phyloP scores from a whole-genome alignment of 2,797 vertebrate species.

The Enoplosus armatus region DNA sequence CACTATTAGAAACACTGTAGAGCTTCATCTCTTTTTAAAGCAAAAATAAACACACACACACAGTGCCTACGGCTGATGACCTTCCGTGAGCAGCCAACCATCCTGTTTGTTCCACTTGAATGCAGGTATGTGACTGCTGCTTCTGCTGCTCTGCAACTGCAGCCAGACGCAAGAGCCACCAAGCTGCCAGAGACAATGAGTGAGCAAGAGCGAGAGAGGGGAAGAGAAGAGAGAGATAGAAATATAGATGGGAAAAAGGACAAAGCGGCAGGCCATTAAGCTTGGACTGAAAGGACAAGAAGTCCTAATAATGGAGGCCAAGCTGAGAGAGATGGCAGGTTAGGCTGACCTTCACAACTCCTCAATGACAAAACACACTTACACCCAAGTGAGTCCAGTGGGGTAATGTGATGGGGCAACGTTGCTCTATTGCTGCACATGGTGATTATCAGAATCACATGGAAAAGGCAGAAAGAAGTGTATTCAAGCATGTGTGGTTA shows the following conservation, averaged over 20 bases:
- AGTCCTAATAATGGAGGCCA: conserved; percentile 69
- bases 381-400: conserved; percentile 32
- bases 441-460: not conserved
- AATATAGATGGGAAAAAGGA: conserved; percentile 40
- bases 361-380: conserved; percentile 65
- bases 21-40: conserved; percentile 56
- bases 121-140: conserved; percentile 83
- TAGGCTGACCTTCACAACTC: conserved; percentile 73
- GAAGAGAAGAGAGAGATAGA: conserved; percentile 1
- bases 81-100: conserved; percentile 85
- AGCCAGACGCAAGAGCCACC: conserved; percentile 73
- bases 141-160: conserved; percentile 75
- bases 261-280: conserved; percentile 68
- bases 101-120: conserved; percentile 87
- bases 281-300: conserved; percentile 67
- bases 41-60: conserved; percentile 29
- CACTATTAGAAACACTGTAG: conserved; percentile 42
- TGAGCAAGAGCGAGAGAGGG: not conserved
- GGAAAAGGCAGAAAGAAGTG: not conserved
- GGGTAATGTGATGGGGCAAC: conserved; percentile 19
- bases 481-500: conserved; percentile 13
- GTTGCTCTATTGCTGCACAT: not conserved
- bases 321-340: conserved; percentile 62
- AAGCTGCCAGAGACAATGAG: conserved; percentile 67
- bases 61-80: conserved; percentile 80